These are phyloP conservation scores for Unio pictorum DNA, from an alignment of 2,888 invertebrate species.

Conservation along the genomic window DNA sequence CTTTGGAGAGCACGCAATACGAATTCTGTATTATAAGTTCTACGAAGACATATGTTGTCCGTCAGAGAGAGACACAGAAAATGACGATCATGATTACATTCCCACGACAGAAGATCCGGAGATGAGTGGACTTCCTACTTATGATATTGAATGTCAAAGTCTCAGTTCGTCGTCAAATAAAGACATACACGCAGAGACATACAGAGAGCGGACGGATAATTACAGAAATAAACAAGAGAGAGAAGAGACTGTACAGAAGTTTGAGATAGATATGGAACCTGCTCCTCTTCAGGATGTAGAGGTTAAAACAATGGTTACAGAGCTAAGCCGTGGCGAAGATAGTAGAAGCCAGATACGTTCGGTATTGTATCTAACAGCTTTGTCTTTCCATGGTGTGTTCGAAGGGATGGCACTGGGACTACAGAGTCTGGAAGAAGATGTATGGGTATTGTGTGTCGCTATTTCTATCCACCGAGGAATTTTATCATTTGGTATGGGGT, in stretches of 20 bases:
- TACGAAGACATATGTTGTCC: slow-evolving; percentile 30
- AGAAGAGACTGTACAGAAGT: slow-evolving; percentile 5
- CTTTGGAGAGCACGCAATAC: slow-evolving; percentile 59
- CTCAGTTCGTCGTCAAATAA: slow-evolving; percentile 25
- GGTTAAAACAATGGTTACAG: slow-evolving; percentile 57
- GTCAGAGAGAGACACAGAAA: slow-evolving; percentile 19
- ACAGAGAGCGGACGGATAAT: slow-evolving; percentile 1
- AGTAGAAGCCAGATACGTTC: slow-evolving; percentile 57
- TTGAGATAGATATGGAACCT: slow-evolving; percentile 41
- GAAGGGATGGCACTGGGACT: slow-evolving; percentile 63
- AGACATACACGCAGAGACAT: slow-evolving; percentile 3
- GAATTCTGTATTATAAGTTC: slow-evolving; percentile 54
- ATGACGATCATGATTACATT: slow-evolving; percentile 28
- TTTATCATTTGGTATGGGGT: slow-evolving; percentile 59
- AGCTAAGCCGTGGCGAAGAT: slow-evolving; percentile 52
- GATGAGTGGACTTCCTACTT: slow-evolving; percentile 12
- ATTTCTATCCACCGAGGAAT: slow-evolving; percentile 58
- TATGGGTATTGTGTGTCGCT: slow-evolving; percentile 61
- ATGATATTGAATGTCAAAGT: slow-evolving; percentile 39
- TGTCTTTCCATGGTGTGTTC: slow-evolving; percentile 64
- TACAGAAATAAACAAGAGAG: slow-evolving; percentile 19
- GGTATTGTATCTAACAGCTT: slow-evolving; percentile 56
- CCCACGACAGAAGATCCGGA: slow-evolving; percentile 29
- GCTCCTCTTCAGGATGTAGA: slow-evolving; percentile 50
- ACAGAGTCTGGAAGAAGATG: slow-evolving; percentile 56